Base-by-base conservation (phyloP, 2,797 vertebrate species). In the Typhlichthys eigenmanni region DNA sequence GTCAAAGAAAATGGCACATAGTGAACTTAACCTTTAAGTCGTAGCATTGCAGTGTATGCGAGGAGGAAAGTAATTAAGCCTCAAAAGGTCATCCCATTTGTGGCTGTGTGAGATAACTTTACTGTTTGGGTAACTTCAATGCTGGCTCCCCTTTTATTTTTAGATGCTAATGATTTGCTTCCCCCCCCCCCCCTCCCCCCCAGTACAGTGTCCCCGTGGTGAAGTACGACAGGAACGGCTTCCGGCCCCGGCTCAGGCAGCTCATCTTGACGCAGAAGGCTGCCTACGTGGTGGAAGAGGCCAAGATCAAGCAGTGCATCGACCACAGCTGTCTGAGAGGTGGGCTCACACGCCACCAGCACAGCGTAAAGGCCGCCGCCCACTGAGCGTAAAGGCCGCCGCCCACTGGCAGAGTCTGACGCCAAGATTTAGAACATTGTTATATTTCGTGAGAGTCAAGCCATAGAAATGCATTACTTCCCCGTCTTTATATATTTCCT, bases 151-250 rank as follows among this genome's bases (percentile, higher is more conserved):
- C 83, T 72, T 82, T 83, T 81, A 72, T 81, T 72, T 71, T 71
- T 45, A 72, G 65, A 75, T 12, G 65, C 32, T 60, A 47, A 60
- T 52, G 51, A 53, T 57, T 57, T 57, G 32, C n/a, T 38, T 38
- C 9, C 9, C 9, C 9, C n/a, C 5, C 56, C 10, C 1, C 38
- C 46, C 8, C 13, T 16, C 5, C 24, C 45, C 60, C 60, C 68
- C 92, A 99, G 96, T 98, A 98, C 1, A 93, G 93, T 0, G 87
- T 91, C 45, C 92, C 94, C 0, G 95, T 96, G 84, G 88, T 95
- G 64, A 99, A 98, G 75, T 98, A 96, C 0, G 95, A 99, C 91
- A 91, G 95, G 76, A 97, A 95, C 0, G 95, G 95, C 4, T 99
- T 97, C 88, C 94, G 94, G 68, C 90, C 95, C 0, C 91, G 95